Percentiles rank a stretch among this genome's conserved stretches.
Conservation (phyloP, 2,113 vertebrate species). For the Mohoua ochrocephala region DNA sequence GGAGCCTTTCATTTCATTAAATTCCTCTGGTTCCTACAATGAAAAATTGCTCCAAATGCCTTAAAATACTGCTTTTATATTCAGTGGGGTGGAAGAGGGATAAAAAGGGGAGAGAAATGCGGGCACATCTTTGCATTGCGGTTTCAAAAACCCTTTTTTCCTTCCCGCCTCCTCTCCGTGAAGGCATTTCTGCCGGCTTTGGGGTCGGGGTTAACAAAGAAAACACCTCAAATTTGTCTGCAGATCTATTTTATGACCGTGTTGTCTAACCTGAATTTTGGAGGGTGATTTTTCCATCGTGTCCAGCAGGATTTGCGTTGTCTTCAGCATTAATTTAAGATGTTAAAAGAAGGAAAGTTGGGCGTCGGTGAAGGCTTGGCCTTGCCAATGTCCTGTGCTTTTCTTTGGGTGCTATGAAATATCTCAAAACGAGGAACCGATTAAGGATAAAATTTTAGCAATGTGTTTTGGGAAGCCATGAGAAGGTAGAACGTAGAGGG, state of each 20-base stretch:
- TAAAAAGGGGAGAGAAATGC: background rate
- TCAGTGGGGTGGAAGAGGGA: background rate
- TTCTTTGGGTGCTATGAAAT: background rate
- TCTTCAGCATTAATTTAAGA: background rate
- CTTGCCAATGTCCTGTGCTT: background rate
- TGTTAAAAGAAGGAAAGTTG: background rate
- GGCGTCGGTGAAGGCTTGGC: background rate
- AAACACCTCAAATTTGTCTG: background rate
- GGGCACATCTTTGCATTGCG: background rate
- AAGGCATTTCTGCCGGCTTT: background rate
- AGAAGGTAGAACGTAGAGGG: background rate
- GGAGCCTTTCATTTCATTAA: background rate
- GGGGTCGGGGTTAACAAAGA: background rate
- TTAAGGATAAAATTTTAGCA: background rate
- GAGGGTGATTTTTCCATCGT: background rate
- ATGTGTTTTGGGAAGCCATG: background rate
- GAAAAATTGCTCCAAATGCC: background rate
- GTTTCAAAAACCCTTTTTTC: background rate
- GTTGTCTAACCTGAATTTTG: background rate
- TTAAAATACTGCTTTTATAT: background rate
- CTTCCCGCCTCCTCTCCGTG: background rate
- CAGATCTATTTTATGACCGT: background rate
- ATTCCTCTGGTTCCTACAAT: fast-evolving
- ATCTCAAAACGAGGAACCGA: background rate
- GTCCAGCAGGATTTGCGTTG: background rate